A percentile compares a stretch with the other conserved stretches of the same genome.
Evolutionary conservation across 2,797 vertebrate genomes (phyloP).

Genomic region (Gobio occitaniae): DNA sequence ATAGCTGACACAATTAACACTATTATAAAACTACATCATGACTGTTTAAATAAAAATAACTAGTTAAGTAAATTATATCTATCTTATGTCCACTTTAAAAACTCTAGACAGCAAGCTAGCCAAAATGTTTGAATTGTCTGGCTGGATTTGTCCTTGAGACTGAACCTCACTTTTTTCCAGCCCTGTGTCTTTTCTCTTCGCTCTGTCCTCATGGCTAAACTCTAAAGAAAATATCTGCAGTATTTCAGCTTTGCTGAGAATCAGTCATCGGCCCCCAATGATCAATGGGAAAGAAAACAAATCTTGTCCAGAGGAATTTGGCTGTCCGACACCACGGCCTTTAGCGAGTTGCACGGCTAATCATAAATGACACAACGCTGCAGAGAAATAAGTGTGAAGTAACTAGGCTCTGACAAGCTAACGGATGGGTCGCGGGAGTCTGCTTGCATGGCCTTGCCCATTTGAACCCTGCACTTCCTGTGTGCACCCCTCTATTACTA

Average conservation of each 20-base stretch:
- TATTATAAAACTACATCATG: not conserved
- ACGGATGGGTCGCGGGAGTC: conserved; percentile 17
- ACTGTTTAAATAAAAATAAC: not conserved
- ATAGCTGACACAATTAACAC: too few relatives aligned
- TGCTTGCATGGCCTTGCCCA: conserved; percentile 55
- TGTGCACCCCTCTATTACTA: conserved; percentile 64
- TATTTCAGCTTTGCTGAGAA: conserved; percentile 74
- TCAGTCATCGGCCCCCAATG: conserved; percentile 74
- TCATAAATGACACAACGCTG: conserved; percentile 31
- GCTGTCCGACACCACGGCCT: conserved; percentile 57
- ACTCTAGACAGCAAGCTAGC: conserved; percentile 36
- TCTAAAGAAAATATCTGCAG: conserved; percentile 77
- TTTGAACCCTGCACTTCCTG: conserved; percentile 69
- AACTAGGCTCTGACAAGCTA: conserved; percentile 37
- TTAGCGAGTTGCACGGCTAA: conserved; percentile 37
- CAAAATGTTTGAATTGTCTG: conserved; percentile 52
- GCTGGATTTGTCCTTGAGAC: conserved; percentile 47
- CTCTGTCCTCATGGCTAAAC: conserved; percentile 72
- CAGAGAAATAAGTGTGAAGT: conserved; percentile 45
- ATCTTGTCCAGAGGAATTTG: conserved; percentile 73
- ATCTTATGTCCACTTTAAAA: not conserved
- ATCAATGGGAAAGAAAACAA: conserved; percentile 83
- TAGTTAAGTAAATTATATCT: not conserved
- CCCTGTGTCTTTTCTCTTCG: conserved; percentile 64
- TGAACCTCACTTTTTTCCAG: conserved; percentile 57